These are phyloP conservation scores for Lacerta viridis DNA, from an alignment of 2,797 vertebrate species.

Conservation along the genomic window DNA sequence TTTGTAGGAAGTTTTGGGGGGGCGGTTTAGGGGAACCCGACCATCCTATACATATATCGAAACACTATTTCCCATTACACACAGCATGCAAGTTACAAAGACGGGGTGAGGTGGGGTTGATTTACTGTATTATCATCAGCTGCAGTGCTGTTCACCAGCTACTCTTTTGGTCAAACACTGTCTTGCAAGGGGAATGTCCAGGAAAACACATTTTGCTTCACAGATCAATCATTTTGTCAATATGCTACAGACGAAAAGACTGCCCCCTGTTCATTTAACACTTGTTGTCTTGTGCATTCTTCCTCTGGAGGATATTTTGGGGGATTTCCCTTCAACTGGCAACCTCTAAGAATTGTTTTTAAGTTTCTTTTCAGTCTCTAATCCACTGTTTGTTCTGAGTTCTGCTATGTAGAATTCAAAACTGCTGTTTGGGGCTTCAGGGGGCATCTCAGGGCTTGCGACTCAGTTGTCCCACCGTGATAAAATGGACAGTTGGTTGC, in stretches of 20 bases:
- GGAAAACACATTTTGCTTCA: conserved; percentile 57
- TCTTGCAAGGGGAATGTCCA: conserved; percentile 46
- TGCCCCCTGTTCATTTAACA: conserved; percentile 33
- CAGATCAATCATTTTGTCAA: conserved; percentile 58
- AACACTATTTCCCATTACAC: conserved; percentile 56
- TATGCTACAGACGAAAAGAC: conserved; percentile 47
- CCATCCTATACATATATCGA: conserved; percentile 61
- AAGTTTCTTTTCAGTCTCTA: conserved; percentile 40
- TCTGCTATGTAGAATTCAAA: conserved; percentile 60
- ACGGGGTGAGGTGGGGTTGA: conserved; percentile 57
- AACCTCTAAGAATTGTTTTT: conserved; percentile 41
- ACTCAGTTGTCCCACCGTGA: conserved; percentile 51
- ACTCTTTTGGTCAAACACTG: conserved; percentile 62
- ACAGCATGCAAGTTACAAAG: conserved; percentile 70
- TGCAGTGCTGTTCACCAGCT: conserved; percentile 62
- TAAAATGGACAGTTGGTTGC: conserved; percentile 50
- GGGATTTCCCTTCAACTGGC: conserved; percentile 48
- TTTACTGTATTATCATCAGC: conserved; percentile 61
- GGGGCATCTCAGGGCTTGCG: conserved; percentile 49
- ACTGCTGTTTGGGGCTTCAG: conserved; percentile 48
- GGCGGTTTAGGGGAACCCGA: not conserved
- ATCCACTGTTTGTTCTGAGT: conserved; percentile 50
- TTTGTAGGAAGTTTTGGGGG: conserved; percentile 8
- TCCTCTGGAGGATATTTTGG: conserved; percentile 4
- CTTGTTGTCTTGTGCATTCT: conserved; percentile 46